Conservation (phyloP, 1,140 invertebrate species). For the Lineus longissimus region DNA sequence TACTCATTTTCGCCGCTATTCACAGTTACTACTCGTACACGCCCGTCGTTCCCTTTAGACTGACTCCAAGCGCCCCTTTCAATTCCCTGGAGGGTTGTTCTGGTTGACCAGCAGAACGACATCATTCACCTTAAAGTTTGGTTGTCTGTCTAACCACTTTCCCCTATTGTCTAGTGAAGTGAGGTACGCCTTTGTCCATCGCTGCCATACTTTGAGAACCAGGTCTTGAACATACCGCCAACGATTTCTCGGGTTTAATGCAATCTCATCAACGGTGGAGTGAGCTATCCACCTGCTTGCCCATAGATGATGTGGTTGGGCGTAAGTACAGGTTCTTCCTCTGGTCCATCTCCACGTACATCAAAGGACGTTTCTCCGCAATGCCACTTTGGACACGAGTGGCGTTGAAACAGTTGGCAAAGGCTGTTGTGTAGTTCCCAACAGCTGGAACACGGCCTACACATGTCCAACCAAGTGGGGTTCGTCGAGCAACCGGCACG, state of each 20-base stretch:
- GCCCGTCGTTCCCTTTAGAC: too few species aligned
- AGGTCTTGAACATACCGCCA: constrained; percentile 19
- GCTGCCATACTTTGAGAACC: constrained; percentile 18
- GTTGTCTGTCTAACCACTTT: not conserved
- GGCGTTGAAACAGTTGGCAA: not conserved
- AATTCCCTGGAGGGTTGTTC: constrained; percentile 7
- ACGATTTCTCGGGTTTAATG: not conserved
- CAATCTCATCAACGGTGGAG: constrained; percentile 9
- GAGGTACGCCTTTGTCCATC: constrained; percentile 17
- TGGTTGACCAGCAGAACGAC: constrained; percentile 21
- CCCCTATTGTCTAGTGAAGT: not conserved
- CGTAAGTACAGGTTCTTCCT: constrained; percentile 11
- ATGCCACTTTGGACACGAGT: not conserved
- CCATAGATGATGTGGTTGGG: constrained; percentile 15
- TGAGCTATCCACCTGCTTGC: too few species aligned
- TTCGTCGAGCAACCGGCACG: not conserved
- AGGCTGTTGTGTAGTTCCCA: too few species aligned
- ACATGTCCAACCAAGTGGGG: constrained; percentile 6
- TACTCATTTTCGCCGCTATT: too few species aligned
- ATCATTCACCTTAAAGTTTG: constrained; percentile 15
- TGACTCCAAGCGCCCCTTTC: constrained; percentile 18
- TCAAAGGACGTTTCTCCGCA: not conserved
- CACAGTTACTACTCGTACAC: too few species aligned
- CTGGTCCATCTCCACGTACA: constrained; percentile 3
- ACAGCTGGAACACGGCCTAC: not conserved